Evolutionary conservation across 2,113 vertebrate genomes (phyloP).

Genomic region (Catharus minimus): DNA sequence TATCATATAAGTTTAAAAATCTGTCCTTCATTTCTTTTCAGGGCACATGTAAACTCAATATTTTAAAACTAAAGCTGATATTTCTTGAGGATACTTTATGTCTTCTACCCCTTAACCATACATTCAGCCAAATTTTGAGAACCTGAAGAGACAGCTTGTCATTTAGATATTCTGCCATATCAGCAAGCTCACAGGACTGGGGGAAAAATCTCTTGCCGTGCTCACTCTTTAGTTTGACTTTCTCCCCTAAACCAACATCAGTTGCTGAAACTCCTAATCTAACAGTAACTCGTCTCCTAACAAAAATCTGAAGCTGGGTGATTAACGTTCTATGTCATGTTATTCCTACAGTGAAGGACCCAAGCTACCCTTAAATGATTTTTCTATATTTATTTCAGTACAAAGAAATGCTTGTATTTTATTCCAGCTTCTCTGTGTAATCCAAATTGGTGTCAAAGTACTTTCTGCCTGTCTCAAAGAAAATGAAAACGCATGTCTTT

Average conservation of each 20-base stretch:
- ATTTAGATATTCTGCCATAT: slow-evolving; percentile 35
- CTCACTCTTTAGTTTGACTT: neutral
- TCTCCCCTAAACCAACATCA: neutral
- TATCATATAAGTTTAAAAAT: neutral
- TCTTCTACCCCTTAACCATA: neutral
- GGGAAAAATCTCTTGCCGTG: neutral
- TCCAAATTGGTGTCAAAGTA: neutral
- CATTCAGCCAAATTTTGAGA: neutral
- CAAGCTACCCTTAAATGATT: neutral
- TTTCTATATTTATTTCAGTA: neutral
- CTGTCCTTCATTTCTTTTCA: neutral
- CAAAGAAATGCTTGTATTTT: neutral
- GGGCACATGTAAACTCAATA: neutral
- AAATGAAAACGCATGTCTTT: neutral
- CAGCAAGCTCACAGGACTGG: neutral
- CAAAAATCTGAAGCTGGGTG: neutral
- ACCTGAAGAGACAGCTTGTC: slow-evolving; percentile 47
- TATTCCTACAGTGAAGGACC: neutral
- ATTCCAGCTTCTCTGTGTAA: neutral
- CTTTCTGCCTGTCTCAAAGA: neutral
- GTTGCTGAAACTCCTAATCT: neutral
- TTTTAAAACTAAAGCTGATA: slow-evolving; percentile 37
- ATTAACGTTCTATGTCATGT: neutral
- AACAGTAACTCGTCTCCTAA: neutral
- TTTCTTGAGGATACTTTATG: slow-evolving; percentile 35